A percentile compares a stretch with the other conserved stretches of the same genome.
Conservation (phyloP, 2,113 vertebrate genomes). For the Garra rufa region DNA sequence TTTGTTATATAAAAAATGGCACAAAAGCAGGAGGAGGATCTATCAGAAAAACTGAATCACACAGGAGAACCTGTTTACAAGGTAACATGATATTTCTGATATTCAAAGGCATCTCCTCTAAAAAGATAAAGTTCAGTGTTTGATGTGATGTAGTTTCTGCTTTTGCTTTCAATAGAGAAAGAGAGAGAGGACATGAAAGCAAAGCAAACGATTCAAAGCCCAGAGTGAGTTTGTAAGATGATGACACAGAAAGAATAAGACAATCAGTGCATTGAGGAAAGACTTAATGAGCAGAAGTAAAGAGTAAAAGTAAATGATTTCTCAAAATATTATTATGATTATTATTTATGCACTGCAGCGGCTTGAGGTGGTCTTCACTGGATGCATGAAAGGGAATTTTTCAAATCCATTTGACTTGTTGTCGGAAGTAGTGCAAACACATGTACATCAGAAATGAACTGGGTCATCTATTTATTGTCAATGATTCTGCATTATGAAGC, state of each 20-base stretch:
- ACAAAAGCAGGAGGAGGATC: background rate
- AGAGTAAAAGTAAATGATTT: background rate
- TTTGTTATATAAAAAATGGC: background rate
- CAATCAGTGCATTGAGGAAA: background rate
- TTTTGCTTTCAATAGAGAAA: background rate
- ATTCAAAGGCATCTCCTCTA: background rate
- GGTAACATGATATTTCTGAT: background rate
- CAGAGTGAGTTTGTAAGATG: conserved; percentile 25
- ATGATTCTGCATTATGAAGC: too few relatives aligned
- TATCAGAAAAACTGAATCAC: conserved; percentile 1
- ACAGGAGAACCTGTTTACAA: background rate
- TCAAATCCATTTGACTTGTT: background rate
- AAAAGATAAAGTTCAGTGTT: background rate
- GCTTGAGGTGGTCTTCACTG: background rate
- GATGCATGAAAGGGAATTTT: background rate
- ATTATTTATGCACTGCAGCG: background rate
- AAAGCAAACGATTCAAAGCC: background rate
- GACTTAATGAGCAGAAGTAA: background rate
- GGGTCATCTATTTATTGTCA: too few relatives aligned
- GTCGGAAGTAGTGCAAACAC: background rate
- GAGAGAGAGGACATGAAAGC: background rate
- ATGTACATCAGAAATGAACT: background rate
- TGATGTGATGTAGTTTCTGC: conserved; percentile 8
- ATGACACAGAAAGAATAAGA: conserved; percentile 45
- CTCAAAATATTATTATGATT: background rate